Evolutionary conservation across 2,888 invertebrate species (phyloP).

Genomic region (Diabrotica balteata): DNA sequence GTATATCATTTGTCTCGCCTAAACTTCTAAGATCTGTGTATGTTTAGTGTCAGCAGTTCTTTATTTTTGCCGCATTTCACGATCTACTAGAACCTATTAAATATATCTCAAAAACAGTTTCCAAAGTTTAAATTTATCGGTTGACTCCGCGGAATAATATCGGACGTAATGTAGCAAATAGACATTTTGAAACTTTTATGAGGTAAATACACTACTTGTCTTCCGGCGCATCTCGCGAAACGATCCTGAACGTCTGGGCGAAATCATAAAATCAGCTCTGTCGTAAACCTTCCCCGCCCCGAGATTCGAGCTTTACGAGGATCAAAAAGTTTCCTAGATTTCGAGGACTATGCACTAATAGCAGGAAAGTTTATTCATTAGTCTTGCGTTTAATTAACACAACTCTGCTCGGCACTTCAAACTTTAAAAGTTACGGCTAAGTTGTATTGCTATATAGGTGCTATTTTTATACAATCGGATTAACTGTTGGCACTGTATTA

Average conservation of each 20-base stretch:
- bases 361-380: constrained; percentile 16
- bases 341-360: neutral
- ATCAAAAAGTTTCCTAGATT: neutral
- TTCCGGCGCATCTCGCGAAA: neutral
- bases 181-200: neutral
- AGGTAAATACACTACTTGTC: neutral
- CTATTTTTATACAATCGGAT: no score
- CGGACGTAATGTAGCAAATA: neutral
- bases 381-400: constrained; percentile 20
- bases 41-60: no score
- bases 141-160: no score
- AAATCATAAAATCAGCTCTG: neutral
- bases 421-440: constrained; percentile 6
- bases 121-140: no score
- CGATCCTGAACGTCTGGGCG: neutral
- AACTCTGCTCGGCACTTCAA: constrained; percentile 15
- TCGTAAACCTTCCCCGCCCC: neutral
- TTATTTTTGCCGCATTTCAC: no score
- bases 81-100: no score
- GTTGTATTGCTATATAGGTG: no score
- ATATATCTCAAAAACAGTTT: no score
- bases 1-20: no score
- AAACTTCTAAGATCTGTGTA: no score
- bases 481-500: no score
- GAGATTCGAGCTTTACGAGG: neutral